Percentiles rank a stretch among this genome's conserved stretches.
phyloP scores from a whole-genome alignment of 2,888 invertebrate species.

The Archaeoteleia sp. region DNA sequence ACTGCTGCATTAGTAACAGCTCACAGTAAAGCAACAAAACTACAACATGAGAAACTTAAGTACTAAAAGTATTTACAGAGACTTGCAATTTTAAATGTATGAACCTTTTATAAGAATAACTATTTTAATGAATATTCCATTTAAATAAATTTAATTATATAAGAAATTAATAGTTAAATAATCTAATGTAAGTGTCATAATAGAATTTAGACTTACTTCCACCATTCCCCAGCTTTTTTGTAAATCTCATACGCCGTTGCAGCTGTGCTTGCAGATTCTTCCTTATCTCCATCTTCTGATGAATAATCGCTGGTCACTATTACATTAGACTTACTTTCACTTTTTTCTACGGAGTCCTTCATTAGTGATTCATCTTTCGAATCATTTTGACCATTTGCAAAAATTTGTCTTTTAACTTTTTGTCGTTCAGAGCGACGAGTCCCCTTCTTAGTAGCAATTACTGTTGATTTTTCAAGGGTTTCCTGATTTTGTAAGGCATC shows the following conservation, averaged over 20 bases:
- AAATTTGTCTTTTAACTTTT: slow-evolving; percentile 64
- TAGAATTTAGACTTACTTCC: slow-evolving; percentile 91
- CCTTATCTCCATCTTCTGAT: slow-evolving; percentile 78
- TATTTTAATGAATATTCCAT: too few relatives aligned
- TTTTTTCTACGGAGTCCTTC: slow-evolving; percentile 64
- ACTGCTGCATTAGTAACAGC: too few relatives aligned
- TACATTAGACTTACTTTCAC: slow-evolving; percentile 72
- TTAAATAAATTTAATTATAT: too few relatives aligned
- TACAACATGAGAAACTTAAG: too few relatives aligned
- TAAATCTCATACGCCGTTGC: slow-evolving; percentile 84
- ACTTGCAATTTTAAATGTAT: too few relatives aligned
- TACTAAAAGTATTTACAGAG: too few relatives aligned
- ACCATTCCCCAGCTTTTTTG: slow-evolving; percentile 87
- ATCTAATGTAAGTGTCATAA: slow-evolving; percentile 3
- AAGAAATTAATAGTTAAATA: too few relatives aligned
- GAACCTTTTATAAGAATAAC: too few relatives aligned
- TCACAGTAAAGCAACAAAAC: too few relatives aligned
- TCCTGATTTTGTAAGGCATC: slow-evolving; percentile 43
- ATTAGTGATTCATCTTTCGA: slow-evolving; percentile 58
- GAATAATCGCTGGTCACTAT: slow-evolving; percentile 79
- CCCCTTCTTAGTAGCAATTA: slow-evolving; percentile 54
- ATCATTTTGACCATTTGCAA: slow-evolving; percentile 67
- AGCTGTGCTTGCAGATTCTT: slow-evolving; percentile 75
- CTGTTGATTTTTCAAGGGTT: slow-evolving; percentile 55
- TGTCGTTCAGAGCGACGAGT: slow-evolving; percentile 70